Evolutionary conservation across 2,797 vertebrate species (phyloP).

Genomic region (Setipinna tenuifilis): DNA sequence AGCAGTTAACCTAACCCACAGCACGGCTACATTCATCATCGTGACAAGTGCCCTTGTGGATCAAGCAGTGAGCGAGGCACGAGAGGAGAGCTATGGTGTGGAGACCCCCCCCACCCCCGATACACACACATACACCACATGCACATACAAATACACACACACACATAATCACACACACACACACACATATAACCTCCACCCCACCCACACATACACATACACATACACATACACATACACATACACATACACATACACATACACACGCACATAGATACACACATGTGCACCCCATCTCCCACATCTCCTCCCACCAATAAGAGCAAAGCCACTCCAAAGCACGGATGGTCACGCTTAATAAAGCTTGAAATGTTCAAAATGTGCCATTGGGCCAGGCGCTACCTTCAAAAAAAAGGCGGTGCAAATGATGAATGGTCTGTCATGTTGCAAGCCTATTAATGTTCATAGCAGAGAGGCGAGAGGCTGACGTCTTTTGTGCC

Average conservation of each 20-base stretch:
- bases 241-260: neutral
- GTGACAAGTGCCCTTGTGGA: slow-evolving; percentile 25
- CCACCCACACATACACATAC: neutral
- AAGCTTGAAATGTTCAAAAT: slow-evolving; percentile 24
- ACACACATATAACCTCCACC: neutral
- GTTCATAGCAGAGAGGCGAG: neutral
- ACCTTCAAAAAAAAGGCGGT: neutral
- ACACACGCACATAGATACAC: neutral
- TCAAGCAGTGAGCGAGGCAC: neutral
- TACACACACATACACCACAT: slow-evolving; percentile 5
- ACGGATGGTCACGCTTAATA: slow-evolving; percentile 18
- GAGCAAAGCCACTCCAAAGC: neutral
- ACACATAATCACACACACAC: neutral
- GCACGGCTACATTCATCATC: slow-evolving; percentile 15
- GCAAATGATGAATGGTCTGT: slow-evolving; percentile 23
- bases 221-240: too few species aligned
- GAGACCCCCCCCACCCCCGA: neutral
- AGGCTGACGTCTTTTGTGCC: neutral
- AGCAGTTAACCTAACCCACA: slow-evolving; percentile 23
- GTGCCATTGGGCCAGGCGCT: slow-evolving; percentile 16
- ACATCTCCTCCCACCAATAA: neutral
- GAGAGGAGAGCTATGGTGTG: neutral
- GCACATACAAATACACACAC: neutral
- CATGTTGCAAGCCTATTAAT: slow-evolving; percentile 21
- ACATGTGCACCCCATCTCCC: neutral